phyloP scores from a whole-genome alignment of 2,797 vertebrate genomes.

The Monodelphis domestica region DNA sequence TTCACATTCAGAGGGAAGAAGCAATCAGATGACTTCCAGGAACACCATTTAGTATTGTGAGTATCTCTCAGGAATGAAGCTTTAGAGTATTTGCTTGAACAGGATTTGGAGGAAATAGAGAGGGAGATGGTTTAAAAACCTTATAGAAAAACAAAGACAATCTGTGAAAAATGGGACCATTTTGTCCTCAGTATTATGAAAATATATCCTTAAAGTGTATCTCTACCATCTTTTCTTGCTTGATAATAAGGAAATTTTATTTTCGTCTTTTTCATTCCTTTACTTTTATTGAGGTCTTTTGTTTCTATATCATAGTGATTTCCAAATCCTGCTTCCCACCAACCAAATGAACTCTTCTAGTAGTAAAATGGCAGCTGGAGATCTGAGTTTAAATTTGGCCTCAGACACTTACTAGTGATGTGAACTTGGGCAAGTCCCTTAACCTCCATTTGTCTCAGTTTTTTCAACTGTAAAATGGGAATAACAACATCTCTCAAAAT shows the following conservation, averaged over 20 bases:
- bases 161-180: slow-evolving; percentile 40
- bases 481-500: neutral
- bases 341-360: neutral
- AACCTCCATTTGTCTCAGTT: neutral
- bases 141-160: neutral
- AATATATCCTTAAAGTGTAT: neutral
- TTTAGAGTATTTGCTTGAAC: slow-evolving; percentile 5
- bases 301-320: neutral
- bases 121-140: slow-evolving; percentile 42
- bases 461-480: neutral
- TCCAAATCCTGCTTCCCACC: neutral
- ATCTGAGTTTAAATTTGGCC: neutral
- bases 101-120: neutral
- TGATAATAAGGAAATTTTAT: slow-evolving; percentile 3
- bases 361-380: neutral
- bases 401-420: neutral
- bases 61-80: slow-evolving; percentile 61
- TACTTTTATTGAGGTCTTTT: neutral
- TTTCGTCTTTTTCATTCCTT: neutral
- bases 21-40: slow-evolving; percentile 65
- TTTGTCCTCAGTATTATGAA: neutral
- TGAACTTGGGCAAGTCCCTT: neutral
- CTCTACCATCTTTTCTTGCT: neutral
- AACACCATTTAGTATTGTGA: slow-evolving; percentile 73
- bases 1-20: slow-evolving; percentile 50